Evolutionary conservation across 35 echinoderm and acorn worm species (phyloP), one percentile per base, ranked within the genome.

Genomic region (Anneissia japonica): DNA sequence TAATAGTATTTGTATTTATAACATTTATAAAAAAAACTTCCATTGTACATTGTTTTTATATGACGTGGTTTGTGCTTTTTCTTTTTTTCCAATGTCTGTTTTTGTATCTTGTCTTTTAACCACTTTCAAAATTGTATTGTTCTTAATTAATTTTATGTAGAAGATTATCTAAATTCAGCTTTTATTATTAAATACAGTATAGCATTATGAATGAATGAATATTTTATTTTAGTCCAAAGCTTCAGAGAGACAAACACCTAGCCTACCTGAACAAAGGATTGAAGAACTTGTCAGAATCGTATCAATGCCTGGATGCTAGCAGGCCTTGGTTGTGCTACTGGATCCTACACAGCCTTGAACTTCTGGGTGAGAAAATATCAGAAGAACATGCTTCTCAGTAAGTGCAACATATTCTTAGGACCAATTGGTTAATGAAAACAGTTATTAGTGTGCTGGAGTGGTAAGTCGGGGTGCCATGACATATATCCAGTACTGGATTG

Each of bases 301-400:
- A 97, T 38, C 91, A 97, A 83, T 90, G 92, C 33, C 80, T 97
- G 41, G 95, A 97, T 91, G 95, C 95, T 46, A 93, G 91, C 55
- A 39, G 90, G 77, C 95, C 95, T 31, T 97, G 95, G 95, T 56
- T 97, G 1, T 97, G 95, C 72, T 97, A 97, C 64, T 97, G 95
- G 95, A 97, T 97, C 9, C 31, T 97, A 40, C 95, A 97, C 74
- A 91, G 88, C 72, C 86, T 97, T 6, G 74, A 97, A 29, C 79
- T 97, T 5, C 46, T 97, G 23, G 95, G 90, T 75, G 91, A 93
- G 55, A 83, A 88, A 51, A 84, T 90, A 64, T 79, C 88, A 43
- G 87, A 85, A 38, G 84, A 90, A 41, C 56, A 78, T 82, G 46
- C 72, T 14, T 87, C 88, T 16, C 81, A 84, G 93, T 93, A 77